Conservation (phyloP, 2,797 vertebrate genomes). For the Tragopan temminckii region DNA sequence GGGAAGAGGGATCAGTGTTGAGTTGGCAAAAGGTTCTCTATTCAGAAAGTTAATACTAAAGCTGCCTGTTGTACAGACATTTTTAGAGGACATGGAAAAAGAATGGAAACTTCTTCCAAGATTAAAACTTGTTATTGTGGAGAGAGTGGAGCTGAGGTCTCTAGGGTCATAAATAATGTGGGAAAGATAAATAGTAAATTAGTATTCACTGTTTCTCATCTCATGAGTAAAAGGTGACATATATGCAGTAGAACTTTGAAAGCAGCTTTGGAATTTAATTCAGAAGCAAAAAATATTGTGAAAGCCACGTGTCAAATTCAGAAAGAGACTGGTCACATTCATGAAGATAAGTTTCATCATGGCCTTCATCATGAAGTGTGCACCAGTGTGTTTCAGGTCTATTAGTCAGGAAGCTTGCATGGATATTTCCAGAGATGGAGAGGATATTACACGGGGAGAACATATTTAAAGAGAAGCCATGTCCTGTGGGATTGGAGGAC, state of each 20-base stretch:
- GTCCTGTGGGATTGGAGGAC: neutral
- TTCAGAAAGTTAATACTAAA: neutral
- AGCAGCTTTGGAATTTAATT: neutral
- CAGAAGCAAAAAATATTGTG: neutral
- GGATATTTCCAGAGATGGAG: neutral
- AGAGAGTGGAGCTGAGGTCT: neutral
- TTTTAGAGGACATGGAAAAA: neutral
- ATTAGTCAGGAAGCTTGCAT: neutral
- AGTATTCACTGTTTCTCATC: neutral
- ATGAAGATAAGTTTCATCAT: neutral
- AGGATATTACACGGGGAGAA: neutral
- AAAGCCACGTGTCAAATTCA: neutral
- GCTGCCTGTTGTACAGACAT: neutral
- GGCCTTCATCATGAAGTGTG: neutral
- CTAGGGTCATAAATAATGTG: accelerated
- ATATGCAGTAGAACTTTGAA: neutral
- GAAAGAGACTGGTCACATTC: neutral
- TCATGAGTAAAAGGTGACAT: neutral
- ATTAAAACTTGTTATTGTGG: neutral
- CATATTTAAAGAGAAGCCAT: neutral
- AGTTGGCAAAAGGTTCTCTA: accelerated
- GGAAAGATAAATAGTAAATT: neutral
- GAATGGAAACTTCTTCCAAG: neutral
- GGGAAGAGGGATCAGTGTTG: neutral
- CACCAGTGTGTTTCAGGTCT: neutral